Evolutionary conservation across 2,888 invertebrate species (phyloP), one percentile per base, ranked within the genome.

Genomic region (Aleiodes testaceus): DNA sequence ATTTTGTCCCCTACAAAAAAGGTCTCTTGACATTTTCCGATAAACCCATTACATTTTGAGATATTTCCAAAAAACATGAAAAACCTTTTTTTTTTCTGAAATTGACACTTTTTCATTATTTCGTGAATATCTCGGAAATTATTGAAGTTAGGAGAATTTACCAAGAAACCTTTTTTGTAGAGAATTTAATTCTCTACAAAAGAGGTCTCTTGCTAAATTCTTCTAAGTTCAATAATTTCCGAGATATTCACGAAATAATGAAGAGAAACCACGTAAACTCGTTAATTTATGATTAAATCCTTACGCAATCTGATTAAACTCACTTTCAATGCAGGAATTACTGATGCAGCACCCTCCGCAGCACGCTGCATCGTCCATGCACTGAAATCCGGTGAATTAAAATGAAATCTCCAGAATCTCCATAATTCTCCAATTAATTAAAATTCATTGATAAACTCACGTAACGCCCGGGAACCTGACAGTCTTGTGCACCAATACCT

Each of bases 331-430:
- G 77, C 91, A 91, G 64, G 86, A 83, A 72, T 89, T 89, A 45
- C 84, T 80, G 67, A 89, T 87, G 74, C 91, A 91, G 79, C 91
- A 91, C 0, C 91, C 91, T 1, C 91, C 91, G 76, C 91, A 91
- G 74, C 91, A 91, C 68, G 89, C 88, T 61, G 88, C 89, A 70
- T 89, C 88, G 75, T 89, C 89, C 1, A 77, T 81, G 73, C 90
- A 90, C 90, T 90, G 82, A 5, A 87, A 86, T 66, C 20, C 72
- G 76, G n/a, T 69, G 52, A 72, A 64, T 69, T 64, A 50, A 49
- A 44, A 61, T 30, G 72, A 42, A 66, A 45, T 67, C 0, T 4
- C 12, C 22, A 65, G 16, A 61, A 20, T 36, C 63, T 67, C 55
- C 26, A 45, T 30, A 42, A 65, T 72, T 52, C 11, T 50, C 12